Evolutionary conservation across 2,797 vertebrate genomes (phyloP).

Genomic region (Channallabes apus): DNA sequence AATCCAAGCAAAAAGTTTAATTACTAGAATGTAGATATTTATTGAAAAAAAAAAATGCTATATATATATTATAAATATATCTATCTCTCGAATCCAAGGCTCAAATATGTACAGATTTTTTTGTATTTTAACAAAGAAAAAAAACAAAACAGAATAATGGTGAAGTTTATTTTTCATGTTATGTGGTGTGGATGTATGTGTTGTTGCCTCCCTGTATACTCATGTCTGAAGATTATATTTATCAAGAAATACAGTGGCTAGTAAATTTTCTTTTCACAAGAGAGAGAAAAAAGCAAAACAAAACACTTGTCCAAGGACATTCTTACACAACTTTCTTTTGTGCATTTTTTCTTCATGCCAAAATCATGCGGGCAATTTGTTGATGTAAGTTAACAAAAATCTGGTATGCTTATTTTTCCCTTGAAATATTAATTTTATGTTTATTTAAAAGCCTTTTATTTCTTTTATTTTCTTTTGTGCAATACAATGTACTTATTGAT

Average conservation of each 20-base stretch:
- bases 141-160: slow-evolving; percentile 78
- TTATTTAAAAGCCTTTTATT: slow-evolving; percentile 58
- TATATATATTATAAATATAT: slow-evolving; percentile 61
- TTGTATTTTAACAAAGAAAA: slow-evolving; percentile 73
- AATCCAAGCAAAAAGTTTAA: slow-evolving; percentile 78
- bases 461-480: slow-evolving; percentile 38
- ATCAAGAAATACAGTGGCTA: slow-evolving; percentile 79
- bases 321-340: slow-evolving; percentile 99
- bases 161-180: slow-evolving; percentile 98
- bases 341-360: slow-evolving; percentile 99
- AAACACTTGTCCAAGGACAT: slow-evolving; percentile 89
- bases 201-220: slow-evolving; percentile 97
- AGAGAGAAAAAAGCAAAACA: slow-evolving; percentile 43
- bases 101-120: slow-evolving; percentile 79
- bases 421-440: slow-evolving; percentile 42
- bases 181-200: slow-evolving; percentile 99
- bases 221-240: slow-evolving; percentile 83
- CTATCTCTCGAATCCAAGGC: slow-evolving; percentile 66
- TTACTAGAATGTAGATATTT: slow-evolving; percentile 83
- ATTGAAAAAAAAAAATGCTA: slow-evolving; percentile 66
- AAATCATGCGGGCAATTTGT: slow-evolving; percentile 99
- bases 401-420: slow-evolving; percentile 74
- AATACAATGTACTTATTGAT: slow-evolving; percentile 33
- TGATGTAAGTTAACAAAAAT: slow-evolving; percentile 99
- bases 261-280: slow-evolving; percentile 87